Conservation (phyloP, 2,797 vertebrate species). For the Macroramphosus scolopax region DNA sequence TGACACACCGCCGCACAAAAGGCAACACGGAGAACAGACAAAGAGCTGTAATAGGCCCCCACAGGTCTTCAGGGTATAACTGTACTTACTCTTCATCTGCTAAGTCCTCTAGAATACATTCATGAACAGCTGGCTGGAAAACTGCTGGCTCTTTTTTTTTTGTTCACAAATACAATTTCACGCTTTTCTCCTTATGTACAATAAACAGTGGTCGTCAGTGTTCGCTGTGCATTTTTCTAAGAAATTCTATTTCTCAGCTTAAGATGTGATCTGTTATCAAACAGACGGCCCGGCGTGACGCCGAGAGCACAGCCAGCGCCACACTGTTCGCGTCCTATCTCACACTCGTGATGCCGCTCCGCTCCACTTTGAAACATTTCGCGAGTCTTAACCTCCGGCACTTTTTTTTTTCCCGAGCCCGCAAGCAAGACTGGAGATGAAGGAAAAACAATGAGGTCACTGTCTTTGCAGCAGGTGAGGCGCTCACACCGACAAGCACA, state of each 20-base stretch:
- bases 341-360: no score
- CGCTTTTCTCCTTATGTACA: no score
- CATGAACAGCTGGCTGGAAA: slow-evolving; percentile 45
- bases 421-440: slow-evolving; percentile 22
- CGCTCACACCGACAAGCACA: no score
- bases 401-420: no score
- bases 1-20: slow-evolving; percentile 53
- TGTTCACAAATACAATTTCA: no score
- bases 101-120: slow-evolving; percentile 22
- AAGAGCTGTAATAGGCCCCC: slow-evolving; percentile 26
- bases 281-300: slow-evolving; percentile 29
- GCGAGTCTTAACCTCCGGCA: no score
- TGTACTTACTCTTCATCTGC: slow-evolving; percentile 25
- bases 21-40: slow-evolving; percentile 23
- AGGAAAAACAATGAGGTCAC: slow-evolving; percentile 51
- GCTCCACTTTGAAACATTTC: no score
- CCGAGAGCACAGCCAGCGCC: slow-evolving; percentile 29
- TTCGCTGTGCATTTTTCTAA: slow-evolving; percentile 29
- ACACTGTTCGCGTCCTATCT: slow-evolving; percentile 38
- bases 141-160: slow-evolving; percentile 22
- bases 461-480: slow-evolving; percentile 40
- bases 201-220: neutral
- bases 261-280: slow-evolving; percentile 49
- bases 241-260: slow-evolving; percentile 31
- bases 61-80: slow-evolving; percentile 29